Evolutionary conservation across 2,113 vertebrate species (phyloP).

Genomic region (Pollachius pollachius): DNA sequence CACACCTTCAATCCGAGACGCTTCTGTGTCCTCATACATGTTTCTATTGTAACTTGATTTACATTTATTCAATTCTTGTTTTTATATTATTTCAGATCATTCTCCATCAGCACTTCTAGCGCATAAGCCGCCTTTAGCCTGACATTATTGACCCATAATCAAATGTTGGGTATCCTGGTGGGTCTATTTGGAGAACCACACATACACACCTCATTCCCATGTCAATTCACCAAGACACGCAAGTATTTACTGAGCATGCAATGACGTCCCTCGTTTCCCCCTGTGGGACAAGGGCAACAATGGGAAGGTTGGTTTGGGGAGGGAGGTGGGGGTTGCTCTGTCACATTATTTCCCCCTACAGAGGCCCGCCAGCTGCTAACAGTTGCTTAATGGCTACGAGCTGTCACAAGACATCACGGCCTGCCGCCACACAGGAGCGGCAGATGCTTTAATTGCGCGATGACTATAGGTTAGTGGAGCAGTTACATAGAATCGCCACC

Average conservation of each 20-base stretch:
- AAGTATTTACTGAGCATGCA: conserved; percentile 57
- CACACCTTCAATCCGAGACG: too few relatives aligned
- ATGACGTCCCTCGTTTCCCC: conserved; percentile 57
- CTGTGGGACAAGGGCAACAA: conserved; percentile 69
- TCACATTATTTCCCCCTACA: conserved; percentile 72
- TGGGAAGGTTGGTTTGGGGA: conserved; percentile 17
- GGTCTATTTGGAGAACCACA: conserved; percentile 40
- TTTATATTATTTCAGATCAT: neutral
- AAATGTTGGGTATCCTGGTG: conserved; percentile 40
- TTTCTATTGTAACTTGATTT: neutral
- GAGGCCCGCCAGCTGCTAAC: conserved; percentile 76
- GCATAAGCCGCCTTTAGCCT: neutral
- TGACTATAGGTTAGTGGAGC: conserved; percentile 70
- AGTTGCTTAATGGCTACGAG: conserved; percentile 76
- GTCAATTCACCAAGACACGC: conserved; percentile 35
- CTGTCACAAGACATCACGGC: conserved; percentile 76
- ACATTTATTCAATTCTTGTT: neutral
- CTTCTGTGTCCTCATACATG: neutral
- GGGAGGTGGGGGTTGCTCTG: conserved; percentile 48
- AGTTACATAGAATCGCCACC: conserved; percentile 67
- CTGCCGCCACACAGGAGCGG: conserved; percentile 64
- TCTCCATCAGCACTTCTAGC: neutral
- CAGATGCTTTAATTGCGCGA: conserved; percentile 74
- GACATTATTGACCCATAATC: conserved; percentile 22
- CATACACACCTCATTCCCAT: conserved; percentile 7